Evolutionary conservation across 2,888 invertebrate species (phyloP).

Genomic region (Mesorhabditis spiculigera): DNA sequence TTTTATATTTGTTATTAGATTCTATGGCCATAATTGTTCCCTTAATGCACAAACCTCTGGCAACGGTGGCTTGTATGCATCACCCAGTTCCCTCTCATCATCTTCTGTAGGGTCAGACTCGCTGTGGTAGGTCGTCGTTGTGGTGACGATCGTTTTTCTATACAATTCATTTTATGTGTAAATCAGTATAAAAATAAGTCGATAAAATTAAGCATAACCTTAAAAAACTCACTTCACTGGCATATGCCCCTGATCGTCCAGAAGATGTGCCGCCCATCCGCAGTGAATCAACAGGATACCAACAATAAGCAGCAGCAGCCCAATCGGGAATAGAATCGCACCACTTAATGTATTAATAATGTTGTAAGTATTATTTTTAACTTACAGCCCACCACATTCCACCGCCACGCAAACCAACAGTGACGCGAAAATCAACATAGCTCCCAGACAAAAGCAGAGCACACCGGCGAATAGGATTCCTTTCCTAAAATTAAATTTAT

Average conservation of each 20-base stretch:
- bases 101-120: constrained; percentile 44
- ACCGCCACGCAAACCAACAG: constrained; percentile 54
- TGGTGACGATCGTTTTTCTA: constrained; percentile 36
- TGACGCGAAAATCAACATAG: constrained; percentile 52
- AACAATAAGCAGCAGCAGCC: constrained; percentile 53
- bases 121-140: constrained; percentile 33
- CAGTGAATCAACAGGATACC: constrained; percentile 57
- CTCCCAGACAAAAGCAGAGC: constrained; percentile 52
- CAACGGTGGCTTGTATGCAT: constrained; percentile 25
- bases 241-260: constrained; percentile 49
- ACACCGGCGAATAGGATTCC: constrained; percentile 50
- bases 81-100: constrained; percentile 34
- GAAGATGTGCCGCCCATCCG: constrained; percentile 58
- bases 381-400: constrained; percentile 52
- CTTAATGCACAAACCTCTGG: constrained; percentile 18
- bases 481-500: constrained; percentile 25
- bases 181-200: not conserved
- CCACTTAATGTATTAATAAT: constrained; percentile 23
- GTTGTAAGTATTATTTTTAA: not conserved
- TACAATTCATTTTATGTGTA: not conserved
- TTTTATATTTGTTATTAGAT: not conserved
- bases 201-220: not conserved
- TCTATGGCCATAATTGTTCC: no score
- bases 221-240: constrained; percentile 39
- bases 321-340: constrained; percentile 50